Evolutionary conservation across 2,888 invertebrate species (phyloP).

Genomic region (Smittia aterrima): DNA sequence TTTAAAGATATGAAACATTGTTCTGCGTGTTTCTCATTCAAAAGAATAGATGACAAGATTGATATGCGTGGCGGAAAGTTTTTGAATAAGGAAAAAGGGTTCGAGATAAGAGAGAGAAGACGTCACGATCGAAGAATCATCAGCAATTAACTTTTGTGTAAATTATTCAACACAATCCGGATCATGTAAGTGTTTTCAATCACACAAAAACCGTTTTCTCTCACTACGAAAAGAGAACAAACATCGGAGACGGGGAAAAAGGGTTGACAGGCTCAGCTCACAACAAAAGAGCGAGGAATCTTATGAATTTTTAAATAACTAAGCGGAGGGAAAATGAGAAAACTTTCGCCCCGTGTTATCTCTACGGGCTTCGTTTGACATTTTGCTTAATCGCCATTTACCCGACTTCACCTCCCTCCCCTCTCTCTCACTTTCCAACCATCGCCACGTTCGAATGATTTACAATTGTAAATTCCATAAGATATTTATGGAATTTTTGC

Average conservation of each 20-base stretch:
- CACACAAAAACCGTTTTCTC: too few relatives aligned
- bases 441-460: constrained; percentile 27
- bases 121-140: too few relatives aligned
- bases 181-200: too few relatives aligned
- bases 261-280: constrained; percentile 32
- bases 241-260: too few relatives aligned
- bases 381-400: constrained; percentile 17
- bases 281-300: background rate
- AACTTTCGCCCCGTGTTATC: background rate
- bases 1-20: constrained; percentile 10
- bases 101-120: too few relatives aligned
- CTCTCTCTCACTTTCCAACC: too few relatives aligned
- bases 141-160: too few relatives aligned
- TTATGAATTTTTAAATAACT: constrained; percentile 6
- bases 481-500: constrained; percentile 37
- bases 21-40: background rate
- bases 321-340: background rate
- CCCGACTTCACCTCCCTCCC: too few relatives aligned
- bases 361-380: constrained; percentile 10
- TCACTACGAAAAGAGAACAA: too few relatives aligned
- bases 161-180: too few relatives aligned
- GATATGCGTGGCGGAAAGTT: too few relatives aligned
- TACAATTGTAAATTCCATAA: constrained; percentile 38
- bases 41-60: constrained; percentile 22
- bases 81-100: too few relatives aligned